Conservation (phyloP, 2,113 vertebrate species). For the Xiphophorus couchianus region DNA sequence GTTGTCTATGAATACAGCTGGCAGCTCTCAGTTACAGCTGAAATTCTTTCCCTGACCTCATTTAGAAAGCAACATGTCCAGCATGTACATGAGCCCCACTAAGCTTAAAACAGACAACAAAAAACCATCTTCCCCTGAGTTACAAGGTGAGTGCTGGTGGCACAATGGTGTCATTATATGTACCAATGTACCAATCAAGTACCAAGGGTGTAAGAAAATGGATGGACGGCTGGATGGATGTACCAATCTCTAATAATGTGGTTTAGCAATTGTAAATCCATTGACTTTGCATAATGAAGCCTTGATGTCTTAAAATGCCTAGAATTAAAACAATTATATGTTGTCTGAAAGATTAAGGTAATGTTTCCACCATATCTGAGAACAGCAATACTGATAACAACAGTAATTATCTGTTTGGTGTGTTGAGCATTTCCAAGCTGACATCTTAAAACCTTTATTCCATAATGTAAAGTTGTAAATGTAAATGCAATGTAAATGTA, state of each 20-base stretch:
- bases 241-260: neutral
- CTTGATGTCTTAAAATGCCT: neutral
- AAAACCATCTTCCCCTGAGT: neutral
- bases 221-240: too few species aligned
- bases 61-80: conserved; percentile 53
- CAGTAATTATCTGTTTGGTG: neutral
- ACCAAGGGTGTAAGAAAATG: too few species aligned
- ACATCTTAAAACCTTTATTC: neutral
- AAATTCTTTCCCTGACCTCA: conserved; percentile 62
- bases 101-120: conserved; percentile 30
- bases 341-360: neutral
- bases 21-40: conserved; percentile 61
- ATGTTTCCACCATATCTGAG: neutral
- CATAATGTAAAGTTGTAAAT: neutral
- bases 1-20: conserved; percentile 70
- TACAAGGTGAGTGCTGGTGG: conserved; percentile 9
- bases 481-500: too few species aligned
- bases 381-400: neutral
- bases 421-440: neutral
- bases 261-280: neutral
- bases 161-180: neutral
- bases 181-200: neutral
- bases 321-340: neutral
- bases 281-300: neutral
- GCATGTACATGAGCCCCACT: conserved; percentile 6